Percentiles rank a stretch among this genome's conserved stretches.
Conservation (phyloP, 1,140 invertebrate species). For the Pseudoatta argentina region DNA sequence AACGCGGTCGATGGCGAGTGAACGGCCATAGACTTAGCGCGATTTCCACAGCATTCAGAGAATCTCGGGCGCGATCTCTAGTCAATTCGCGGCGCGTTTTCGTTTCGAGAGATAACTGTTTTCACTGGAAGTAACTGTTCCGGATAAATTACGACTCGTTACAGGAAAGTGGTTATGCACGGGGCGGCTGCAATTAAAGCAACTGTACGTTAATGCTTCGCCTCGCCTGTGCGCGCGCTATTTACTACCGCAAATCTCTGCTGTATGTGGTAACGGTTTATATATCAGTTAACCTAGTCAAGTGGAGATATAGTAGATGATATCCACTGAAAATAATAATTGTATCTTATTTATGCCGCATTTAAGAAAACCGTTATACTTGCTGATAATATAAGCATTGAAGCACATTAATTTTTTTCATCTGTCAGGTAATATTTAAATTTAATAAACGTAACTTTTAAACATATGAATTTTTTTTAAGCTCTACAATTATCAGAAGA, state of each 20-base stretch:
- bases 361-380: background rate
- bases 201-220: slow-evolving; percentile 49
- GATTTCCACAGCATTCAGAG: slow-evolving; percentile 25
- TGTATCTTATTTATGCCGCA: slow-evolving; percentile 3
- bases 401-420: background rate
- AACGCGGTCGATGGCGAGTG: slow-evolving; percentile 17
- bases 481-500: background rate
- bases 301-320: background rate
- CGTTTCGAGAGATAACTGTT: slow-evolving; percentile 66
- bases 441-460: background rate
- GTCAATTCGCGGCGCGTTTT: slow-evolving; percentile 42
- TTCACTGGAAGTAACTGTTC: slow-evolving; percentile 69
- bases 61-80: slow-evolving; percentile 47
- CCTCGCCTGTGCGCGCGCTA: background rate
- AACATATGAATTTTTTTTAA: background rate
- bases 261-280: slow-evolving; percentile 8
- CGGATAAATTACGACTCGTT: slow-evolving; percentile 72
- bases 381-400: background rate
- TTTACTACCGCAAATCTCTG: slow-evolving; percentile 35
- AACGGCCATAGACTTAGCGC: background rate
- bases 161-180: slow-evolving; percentile 73
- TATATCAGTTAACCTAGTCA: slow-evolving; percentile 5
- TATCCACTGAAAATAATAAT: slow-evolving; percentile 40
- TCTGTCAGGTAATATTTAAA: background rate
- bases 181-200: slow-evolving; percentile 70